A percentile compares a stretch with the other conserved stretches of the same genome.
Evolutionary conservation across 2,888 invertebrate genomes (phyloP).

Genomic region (Myopa tessellatipennis): DNA sequence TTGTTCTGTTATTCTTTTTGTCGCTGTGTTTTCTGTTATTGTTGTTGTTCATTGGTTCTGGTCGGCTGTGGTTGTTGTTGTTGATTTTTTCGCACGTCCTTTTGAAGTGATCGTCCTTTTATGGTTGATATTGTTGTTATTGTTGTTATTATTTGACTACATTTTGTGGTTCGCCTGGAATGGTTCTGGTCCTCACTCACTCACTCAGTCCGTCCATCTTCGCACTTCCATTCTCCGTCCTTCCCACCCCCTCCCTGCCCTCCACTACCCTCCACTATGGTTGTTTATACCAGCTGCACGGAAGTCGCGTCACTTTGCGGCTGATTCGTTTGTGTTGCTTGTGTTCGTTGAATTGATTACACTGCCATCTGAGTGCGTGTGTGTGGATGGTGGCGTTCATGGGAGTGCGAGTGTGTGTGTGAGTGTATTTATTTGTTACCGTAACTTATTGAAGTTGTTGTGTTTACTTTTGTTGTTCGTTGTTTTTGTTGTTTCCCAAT

Average conservation of each 20-base stretch:
- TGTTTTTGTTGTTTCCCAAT: too few relatives aligned
- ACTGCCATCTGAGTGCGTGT: too few relatives aligned
- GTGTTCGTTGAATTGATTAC: slow-evolving; percentile 17
- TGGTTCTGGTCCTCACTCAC: too few relatives aligned
- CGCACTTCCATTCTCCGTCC: background rate
- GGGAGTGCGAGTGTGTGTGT: too few relatives aligned
- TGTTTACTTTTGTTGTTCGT: too few relatives aligned
- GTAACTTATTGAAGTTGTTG: too few relatives aligned
- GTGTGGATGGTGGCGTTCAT: too few relatives aligned
- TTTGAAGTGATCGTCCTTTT: slow-evolving; percentile 27
- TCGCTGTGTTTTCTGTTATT: too few relatives aligned
- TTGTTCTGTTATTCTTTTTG: slow-evolving; percentile 10
- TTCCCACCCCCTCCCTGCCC: background rate
- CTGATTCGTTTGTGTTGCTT: slow-evolving; percentile 29
- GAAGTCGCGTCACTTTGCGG: slow-evolving; percentile 30
- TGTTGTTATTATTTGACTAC: slow-evolving; percentile 38
- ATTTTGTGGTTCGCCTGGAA: slow-evolving; percentile 5
- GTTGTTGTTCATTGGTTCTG: too few relatives aligned
- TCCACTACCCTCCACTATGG: too few relatives aligned
- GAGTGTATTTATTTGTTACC: too few relatives aligned
- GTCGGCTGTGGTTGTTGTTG: slow-evolving; percentile 34
- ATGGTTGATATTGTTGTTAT: slow-evolving; percentile 26
- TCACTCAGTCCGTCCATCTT: too few relatives aligned
- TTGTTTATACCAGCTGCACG: background rate
- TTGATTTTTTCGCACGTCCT: slow-evolving; percentile 26